Base-by-base conservation (phyloP, 2,888 invertebrate species). In the Leptopilina syphax region DNA sequence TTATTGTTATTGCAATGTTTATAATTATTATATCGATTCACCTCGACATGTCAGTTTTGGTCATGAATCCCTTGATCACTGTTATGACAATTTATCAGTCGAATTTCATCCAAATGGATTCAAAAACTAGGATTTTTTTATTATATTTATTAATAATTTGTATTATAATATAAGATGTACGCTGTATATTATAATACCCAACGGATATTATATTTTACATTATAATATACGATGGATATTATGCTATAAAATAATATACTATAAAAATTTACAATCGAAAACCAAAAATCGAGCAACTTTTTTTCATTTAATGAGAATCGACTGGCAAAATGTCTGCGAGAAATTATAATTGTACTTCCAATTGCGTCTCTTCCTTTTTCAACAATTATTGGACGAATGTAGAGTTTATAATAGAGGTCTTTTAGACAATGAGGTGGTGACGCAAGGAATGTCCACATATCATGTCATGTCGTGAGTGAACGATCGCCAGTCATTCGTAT, bases 401-500 rank as follows among this genome's bases (percentile, higher is more conserved):
- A 70, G 70, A 27, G 73, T 73, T 54, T 57, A 57, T 57, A 54
- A 73, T 54, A 34, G 50, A 50, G 57, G 34, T 54, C 54, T 57
- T 73, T n/a, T 57, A 73, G 73, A 73, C 73, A 73, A 57, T 27
- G 44, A 8, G 13, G 34, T 54, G 54, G 34, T 57, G 73, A 79
- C 80, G 83, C 82, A 82, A 81, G 76, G 82, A 79, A 80, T 65
- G 82, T 80, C 81, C 77, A 90, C 90, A 91, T 89, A 90, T 90
- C 90, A 90, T 89, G 89, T 90, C 89, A 87, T 88, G 90, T 88
- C 89, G 88, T 87, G 87, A 88, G 86, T 87, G 87, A 89, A 89
- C 88, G 87, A 90, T 89, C 88, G 88, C 88, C 89, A 91, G 91
- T 92, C 91, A 92, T 89, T 90, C 90, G 89, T 91, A 90, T 91